phyloP scores from a whole-genome alignment of 1,140 invertebrate species.

The Cydia splendana region DNA sequence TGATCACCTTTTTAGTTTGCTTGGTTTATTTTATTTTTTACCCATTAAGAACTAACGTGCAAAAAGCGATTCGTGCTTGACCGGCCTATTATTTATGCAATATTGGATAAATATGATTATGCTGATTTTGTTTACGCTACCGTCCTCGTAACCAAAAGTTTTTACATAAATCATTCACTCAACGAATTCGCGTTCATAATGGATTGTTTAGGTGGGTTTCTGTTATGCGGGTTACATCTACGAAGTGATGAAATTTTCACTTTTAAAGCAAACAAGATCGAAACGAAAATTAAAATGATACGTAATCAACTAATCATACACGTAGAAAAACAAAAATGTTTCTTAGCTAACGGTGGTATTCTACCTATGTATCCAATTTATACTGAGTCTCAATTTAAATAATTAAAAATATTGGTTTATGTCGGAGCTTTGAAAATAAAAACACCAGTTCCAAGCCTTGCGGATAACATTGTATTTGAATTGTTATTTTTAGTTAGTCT shows the following conservation, averaged over 20 bases:
- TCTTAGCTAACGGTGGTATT: too few species aligned
- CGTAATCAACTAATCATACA: too few species aligned
- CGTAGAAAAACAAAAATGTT: too few species aligned
- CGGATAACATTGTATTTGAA: too few species aligned
- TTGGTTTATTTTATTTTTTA: background rate
- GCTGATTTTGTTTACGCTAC: slow-evolving; percentile 4
- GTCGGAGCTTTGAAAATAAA: too few species aligned
- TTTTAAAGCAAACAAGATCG: too few species aligned
- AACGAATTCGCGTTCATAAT: slow-evolving; percentile 4
- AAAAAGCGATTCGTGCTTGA: background rate
- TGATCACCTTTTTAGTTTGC: background rate
- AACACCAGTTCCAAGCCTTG: too few species aligned
- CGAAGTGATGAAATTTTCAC: background rate
- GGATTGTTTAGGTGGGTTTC: background rate
- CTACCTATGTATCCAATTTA: too few species aligned
- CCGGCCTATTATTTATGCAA: slow-evolving; percentile 1
- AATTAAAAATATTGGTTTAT: too few species aligned
- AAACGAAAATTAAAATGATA: too few species aligned
- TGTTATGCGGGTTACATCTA: background rate
- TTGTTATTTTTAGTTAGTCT: too few species aligned
- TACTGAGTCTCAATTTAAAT: too few species aligned
- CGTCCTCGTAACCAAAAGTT: background rate
- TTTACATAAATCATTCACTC: slow-evolving; percentile 14
- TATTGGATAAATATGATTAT: slow-evolving; percentile 13
- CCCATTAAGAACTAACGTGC: background rate